A percentile compares a stretch with the other conserved stretches of the same genome.
phyloP scores from a whole-genome alignment of 2,888 invertebrate species.

The Nebria brevicollis region DNA sequence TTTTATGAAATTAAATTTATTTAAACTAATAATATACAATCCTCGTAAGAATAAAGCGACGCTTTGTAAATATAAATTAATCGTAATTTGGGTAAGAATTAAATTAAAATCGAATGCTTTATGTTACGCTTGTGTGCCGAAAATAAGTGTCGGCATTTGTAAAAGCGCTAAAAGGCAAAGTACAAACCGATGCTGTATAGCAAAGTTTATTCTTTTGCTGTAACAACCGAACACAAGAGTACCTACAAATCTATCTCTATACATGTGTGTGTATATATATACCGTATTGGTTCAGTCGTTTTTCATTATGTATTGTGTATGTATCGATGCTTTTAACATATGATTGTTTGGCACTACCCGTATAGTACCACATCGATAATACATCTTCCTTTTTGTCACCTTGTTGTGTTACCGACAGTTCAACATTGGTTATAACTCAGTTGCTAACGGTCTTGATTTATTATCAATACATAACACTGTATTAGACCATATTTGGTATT shows the following conservation, averaged over 20 bases:
- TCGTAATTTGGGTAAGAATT: neutral
- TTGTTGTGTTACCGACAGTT: neutral
- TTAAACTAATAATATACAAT: neutral
- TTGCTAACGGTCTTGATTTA: neutral
- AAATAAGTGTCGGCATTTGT: conserved; percentile 29
- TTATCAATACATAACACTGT: neutral
- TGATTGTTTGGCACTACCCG: conserved; percentile 10
- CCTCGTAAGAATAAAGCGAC: too few species aligned
- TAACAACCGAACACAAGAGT: conserved; percentile 15
- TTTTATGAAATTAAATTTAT: neutral
- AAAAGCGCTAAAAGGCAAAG: conserved; percentile 36
- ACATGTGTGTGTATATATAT: neutral
- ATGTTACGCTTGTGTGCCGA: neutral
- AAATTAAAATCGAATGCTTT: neutral
- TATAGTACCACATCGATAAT: neutral
- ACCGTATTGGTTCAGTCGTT: conserved; percentile 2
- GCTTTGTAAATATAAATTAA: too few species aligned
- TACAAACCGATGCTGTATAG: conserved; percentile 27
- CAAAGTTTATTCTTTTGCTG: conserved; percentile 27
- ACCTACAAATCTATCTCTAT: neutral
- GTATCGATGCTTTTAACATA: conserved; percentile 21
- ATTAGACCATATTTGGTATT: neutral
- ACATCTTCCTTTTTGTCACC: conserved; percentile 1
- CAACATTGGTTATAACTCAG: neutral
- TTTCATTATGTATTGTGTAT: conserved; percentile 5